Conservation (phyloP, 2,797 vertebrate species). For the Protosalanx chinensis region DNA sequence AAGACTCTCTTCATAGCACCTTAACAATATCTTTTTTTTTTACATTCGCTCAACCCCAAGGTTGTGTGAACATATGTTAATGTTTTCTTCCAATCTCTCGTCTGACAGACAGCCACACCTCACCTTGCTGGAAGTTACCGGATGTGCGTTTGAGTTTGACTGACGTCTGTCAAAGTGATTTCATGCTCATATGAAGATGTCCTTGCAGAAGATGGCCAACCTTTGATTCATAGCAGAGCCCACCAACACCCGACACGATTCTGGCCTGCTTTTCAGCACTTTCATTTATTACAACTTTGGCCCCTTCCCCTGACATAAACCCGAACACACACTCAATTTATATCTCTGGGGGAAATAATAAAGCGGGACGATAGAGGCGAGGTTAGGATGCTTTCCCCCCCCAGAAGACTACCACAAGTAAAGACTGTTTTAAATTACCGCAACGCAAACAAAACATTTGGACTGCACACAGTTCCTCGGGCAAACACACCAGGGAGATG, state of each 20-base stretch:
- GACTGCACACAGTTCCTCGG: slow-evolving; percentile 39
- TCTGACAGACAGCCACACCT: slow-evolving; percentile 47
- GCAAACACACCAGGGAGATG: slow-evolving; percentile 53
- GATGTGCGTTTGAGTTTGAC: slow-evolving; percentile 42
- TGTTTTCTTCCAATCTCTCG: slow-evolving; percentile 48
- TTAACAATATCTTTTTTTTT: not conserved
- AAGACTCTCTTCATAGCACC: slow-evolving; percentile 28
- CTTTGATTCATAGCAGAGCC: slow-evolving; percentile 19
- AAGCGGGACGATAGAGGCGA: too few relatives aligned
- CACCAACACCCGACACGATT: slow-evolving; percentile 4
- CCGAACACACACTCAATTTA: slow-evolving; percentile 2
- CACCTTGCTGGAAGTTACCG: slow-evolving; percentile 26
- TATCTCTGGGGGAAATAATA: too few relatives aligned
- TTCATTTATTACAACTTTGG: slow-evolving; percentile 11
- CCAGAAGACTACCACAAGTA: not conserved
- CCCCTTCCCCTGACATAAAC: not conserved
- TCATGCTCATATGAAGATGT: slow-evolving; percentile 13
- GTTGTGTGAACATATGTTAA: slow-evolving; percentile 64
- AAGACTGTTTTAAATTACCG: slow-evolving; percentile 42
- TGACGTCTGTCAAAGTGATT: slow-evolving; percentile 48
- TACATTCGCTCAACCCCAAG: slow-evolving; percentile 49
- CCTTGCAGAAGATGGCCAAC: slow-evolving; percentile 38
- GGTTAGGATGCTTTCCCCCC: too few relatives aligned
- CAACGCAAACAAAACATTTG: slow-evolving; percentile 61
- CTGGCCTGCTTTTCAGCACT: not conserved